Evolutionary conservation across 2,113 vertebrate genomes (phyloP).

Genomic region (Mesocricetus auratus): DNA sequence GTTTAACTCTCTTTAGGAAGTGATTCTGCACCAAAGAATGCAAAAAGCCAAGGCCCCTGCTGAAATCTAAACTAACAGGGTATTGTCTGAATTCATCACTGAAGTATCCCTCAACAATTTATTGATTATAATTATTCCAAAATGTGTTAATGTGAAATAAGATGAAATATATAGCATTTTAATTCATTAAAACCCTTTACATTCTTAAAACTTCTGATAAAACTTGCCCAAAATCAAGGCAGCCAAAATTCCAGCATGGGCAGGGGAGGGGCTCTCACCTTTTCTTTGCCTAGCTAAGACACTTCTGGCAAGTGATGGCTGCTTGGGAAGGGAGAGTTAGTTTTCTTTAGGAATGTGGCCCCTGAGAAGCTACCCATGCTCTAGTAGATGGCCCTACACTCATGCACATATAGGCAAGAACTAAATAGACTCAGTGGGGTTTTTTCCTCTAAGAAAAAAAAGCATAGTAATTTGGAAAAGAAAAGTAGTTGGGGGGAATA

Average conservation of each 20-base stretch:
- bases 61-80: conserved; percentile 32
- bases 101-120: not conserved
- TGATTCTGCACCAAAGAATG: not conserved
- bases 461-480: not conserved
- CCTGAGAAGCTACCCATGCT: not conserved
- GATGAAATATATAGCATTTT: conserved; percentile 17
- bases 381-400: not conserved
- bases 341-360: not conserved
- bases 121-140: not conserved
- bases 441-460: not conserved
- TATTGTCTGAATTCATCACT: conserved; percentile 28
- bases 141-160: conserved; percentile 31
- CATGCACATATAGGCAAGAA: not conserved
- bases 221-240: not conserved
- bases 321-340: not conserved
- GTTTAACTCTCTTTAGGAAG: conserved; percentile 39
- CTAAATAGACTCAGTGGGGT: not conserved
- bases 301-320: not conserved
- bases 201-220: not conserved
- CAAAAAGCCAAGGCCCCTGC: conserved; percentile 7
- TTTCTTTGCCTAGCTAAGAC: not conserved
- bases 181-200: conserved; percentile 31
- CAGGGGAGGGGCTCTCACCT: not conserved
- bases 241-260: not conserved
- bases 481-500: not conserved